Evolutionary conservation across 2,888 invertebrate genomes (phyloP).

Genomic region (Heliothis peltigera): DNA sequence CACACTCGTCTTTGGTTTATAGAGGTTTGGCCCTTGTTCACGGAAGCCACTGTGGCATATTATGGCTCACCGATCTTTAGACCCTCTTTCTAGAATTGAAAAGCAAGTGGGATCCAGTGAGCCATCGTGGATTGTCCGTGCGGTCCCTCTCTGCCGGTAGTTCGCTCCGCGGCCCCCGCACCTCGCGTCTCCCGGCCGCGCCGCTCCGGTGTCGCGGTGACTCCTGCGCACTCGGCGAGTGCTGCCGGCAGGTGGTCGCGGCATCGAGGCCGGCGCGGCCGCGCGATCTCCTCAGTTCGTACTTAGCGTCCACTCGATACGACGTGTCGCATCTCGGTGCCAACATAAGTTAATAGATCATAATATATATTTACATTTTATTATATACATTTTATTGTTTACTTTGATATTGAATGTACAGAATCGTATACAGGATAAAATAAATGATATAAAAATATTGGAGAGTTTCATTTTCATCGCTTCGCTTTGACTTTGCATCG

Average conservation of each 20-base stretch:
- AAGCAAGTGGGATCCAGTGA: background rate
- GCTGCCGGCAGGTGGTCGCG: too few species aligned
- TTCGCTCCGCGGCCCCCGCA: conserved; percentile 66
- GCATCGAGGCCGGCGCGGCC: conserved; percentile 38
- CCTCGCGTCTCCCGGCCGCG: conserved; percentile 65
- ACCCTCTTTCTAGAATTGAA: background rate
- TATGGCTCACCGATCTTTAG: background rate
- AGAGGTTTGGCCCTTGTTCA: conserved; percentile 12
- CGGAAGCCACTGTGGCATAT: background rate
- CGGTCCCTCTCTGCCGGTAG: conserved; percentile 23
- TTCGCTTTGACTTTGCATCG: conserved; percentile 61
- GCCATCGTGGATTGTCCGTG: background rate
- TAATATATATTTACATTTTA: conserved; percentile 85
- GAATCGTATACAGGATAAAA: conserved; percentile 85
- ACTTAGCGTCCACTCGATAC: conserved; percentile 82
- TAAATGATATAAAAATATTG: conserved; percentile 78
- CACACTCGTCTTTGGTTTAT: conserved; percentile 4
- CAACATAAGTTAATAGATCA: conserved; percentile 82
- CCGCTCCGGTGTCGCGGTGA: conserved; percentile 38
- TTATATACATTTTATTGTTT: conserved; percentile 85
- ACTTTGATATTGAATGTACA: conserved; percentile 88
- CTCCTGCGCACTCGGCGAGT: background rate
- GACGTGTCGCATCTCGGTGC: conserved; percentile 82
- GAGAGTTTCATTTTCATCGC: conserved; percentile 70
- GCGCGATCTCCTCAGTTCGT: conserved; percentile 32